These are phyloP conservation scores for Synanthedon andrenaeformis DNA, from an alignment of 2,888 invertebrate genomes.

Conservation along the genomic window DNA sequence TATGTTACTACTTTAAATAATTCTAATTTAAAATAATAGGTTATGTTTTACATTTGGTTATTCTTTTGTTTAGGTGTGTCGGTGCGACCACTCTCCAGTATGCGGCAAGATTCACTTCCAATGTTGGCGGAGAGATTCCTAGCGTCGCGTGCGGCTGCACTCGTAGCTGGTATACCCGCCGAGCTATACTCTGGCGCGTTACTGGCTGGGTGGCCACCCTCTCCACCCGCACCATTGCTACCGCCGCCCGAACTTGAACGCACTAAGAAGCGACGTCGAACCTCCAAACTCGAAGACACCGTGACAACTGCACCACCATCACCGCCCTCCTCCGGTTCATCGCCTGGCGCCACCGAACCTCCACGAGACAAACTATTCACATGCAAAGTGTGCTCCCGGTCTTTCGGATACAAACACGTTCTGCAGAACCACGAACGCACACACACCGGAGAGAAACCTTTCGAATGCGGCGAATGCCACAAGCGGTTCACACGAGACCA, in stretches of 20 bases:
- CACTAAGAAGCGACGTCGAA: conserved; percentile 57
- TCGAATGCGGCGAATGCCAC: conserved; percentile 91
- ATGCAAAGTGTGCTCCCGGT: conserved; percentile 87
- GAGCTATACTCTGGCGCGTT: conserved; percentile 75
- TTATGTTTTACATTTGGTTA: neutral
- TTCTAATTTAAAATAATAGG: too few species aligned
- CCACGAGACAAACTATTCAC: conserved; percentile 87
- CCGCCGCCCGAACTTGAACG: conserved; percentile 56
- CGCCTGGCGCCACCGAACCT: conserved; percentile 59
- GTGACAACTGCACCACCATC: conserved; percentile 40
- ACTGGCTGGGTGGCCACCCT: conserved; percentile 68
- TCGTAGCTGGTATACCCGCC: conserved; percentile 70
- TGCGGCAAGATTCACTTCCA: conserved; percentile 63
- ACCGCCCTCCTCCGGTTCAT: conserved; percentile 63
- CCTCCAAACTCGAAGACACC: conserved; percentile 55
- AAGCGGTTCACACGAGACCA: conserved; percentile 94
- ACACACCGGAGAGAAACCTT: conserved; percentile 95
- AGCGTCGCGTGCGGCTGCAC: conserved; percentile 65
- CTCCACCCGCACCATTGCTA: conserved; percentile 69
- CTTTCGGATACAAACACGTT: conserved; percentile 95
- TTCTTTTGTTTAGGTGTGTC: conserved; percentile 51
- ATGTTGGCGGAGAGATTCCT: conserved; percentile 65
- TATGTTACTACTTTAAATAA: too few species aligned
- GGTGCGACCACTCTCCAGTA: conserved; percentile 57
- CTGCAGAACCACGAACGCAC: conserved; percentile 94